Evolutionary conservation across 2,797 vertebrate species (phyloP), one percentile per base, ranked within the genome.

Genomic region (Acomys russatus): DNA sequence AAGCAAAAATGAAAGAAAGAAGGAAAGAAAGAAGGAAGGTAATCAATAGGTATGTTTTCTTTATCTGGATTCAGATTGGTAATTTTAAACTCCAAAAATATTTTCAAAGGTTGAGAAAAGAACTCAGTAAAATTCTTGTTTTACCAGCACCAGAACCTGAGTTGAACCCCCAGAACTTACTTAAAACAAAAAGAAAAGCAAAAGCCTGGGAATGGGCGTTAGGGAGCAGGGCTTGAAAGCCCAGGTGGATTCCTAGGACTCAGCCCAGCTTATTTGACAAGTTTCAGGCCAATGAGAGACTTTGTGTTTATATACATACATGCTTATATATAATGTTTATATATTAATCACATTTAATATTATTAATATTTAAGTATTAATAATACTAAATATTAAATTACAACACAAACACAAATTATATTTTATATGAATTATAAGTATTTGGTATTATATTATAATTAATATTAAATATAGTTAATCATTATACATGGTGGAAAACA

Each of bases 61-160:
- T 91, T 79, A 25, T 86, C 59, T 61, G 30, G 30, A 51, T 80
- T 56, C 23, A 88, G 3, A 90, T 4, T 38, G 35, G 44, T 33
- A 7, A 33, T 94, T 91, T 86, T 78, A 80, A 84, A 83, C 95
- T 84, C 30, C 17, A 64, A 92, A 89, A n/a, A 49, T 56, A 11
- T 9, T 90, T 91, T 25, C 63, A 96, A 51, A 68, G 44, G 22
- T 89, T 94, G 82, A 49, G 63, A 38, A 20, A 66, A 49, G 23
- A 84, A 63, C n/a, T 84, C 82, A 33, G 17, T 66, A 49, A 84
- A 66, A 28, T 20, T 6, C 17, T 49, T 9, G 0, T 38, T 84
- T 66, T 66, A 38, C 35, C 61, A 66, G 17, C 38, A 66, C 9
- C 63, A 84, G 63, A 28, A 20, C 38, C 63, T 11, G 61, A 30